Conservation (phyloP, 2,888 invertebrate species). For the Glyphotaelius pellucidus region DNA sequence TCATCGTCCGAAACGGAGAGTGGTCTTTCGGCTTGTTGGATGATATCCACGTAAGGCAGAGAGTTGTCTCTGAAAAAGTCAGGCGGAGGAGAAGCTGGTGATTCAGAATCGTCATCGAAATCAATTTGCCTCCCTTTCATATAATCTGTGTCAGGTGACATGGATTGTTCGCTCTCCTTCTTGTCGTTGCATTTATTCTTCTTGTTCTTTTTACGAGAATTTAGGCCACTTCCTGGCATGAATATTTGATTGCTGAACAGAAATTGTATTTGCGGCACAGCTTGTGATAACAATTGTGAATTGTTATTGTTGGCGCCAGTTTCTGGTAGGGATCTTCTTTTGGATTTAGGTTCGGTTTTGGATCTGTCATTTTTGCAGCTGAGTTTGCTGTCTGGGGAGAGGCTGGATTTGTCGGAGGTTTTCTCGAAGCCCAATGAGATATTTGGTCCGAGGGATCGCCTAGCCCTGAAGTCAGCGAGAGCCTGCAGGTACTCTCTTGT, state of each 20-base stretch:
- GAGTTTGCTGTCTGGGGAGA: slow-evolving; percentile 73
- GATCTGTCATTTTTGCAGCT: slow-evolving; percentile 70
- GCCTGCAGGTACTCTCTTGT: slow-evolving; percentile 76
- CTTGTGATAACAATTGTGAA: slow-evolving; percentile 29
- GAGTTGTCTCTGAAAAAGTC: slow-evolving; percentile 73
- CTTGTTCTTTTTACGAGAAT: slow-evolving; percentile 70
- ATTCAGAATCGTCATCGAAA: slow-evolving; percentile 69
- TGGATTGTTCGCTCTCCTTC: slow-evolving; percentile 28
- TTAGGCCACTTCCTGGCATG: slow-evolving; percentile 73
- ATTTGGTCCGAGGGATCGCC: slow-evolving; percentile 70
- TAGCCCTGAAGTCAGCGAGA: slow-evolving; percentile 75
- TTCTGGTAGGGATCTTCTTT: slow-evolving; percentile 59
- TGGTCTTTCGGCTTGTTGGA: slow-evolving; percentile 5
- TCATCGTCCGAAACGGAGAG: slow-evolving; percentile 37
- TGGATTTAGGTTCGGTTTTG: slow-evolving; percentile 58
- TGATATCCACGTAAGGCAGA: slow-evolving; percentile 70
- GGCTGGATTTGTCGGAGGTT: slow-evolving; percentile 71
- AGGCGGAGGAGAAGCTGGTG: slow-evolving; percentile 70
- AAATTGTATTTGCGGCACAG: slow-evolving; percentile 74
- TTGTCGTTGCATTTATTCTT: slow-evolving; percentile 67
- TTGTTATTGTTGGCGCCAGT: not conserved
- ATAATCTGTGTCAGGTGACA: slow-evolving; percentile 65
- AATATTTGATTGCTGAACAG: slow-evolving; percentile 76
- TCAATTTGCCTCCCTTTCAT: slow-evolving; percentile 67
- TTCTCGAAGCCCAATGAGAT: slow-evolving; percentile 66